A percentile compares a stretch with the other conserved stretches of the same genome.
Evolutionary conservation across 2,888 invertebrate genomes (phyloP).

Genomic region (Tineola bisselliella): DNA sequence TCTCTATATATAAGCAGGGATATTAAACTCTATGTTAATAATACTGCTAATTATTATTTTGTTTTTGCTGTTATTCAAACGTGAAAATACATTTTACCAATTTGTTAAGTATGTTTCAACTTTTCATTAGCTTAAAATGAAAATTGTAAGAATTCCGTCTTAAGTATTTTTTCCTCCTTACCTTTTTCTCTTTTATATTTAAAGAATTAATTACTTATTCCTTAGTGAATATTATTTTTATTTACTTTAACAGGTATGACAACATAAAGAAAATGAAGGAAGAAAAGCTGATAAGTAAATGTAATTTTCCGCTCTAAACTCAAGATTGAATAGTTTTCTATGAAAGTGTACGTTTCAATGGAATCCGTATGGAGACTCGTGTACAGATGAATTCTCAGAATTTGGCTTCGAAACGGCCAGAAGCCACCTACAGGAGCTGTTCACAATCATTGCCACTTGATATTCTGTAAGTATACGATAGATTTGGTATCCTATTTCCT

Average conservation of each 20-base stretch:
- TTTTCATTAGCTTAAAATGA: not conserved
- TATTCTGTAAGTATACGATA: conserved; percentile 51
- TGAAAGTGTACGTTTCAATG: conserved; percentile 29
- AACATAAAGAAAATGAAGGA: not conserved
- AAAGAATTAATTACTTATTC: not conserved
- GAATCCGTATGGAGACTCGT: conserved; percentile 53
- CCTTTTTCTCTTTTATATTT: too few relatives aligned
- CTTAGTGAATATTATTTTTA: not conserved
- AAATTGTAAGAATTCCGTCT: not conserved
- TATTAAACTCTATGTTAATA: too few relatives aligned
- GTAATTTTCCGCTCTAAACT: not conserved
- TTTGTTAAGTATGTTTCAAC: not conserved
- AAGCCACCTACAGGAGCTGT: conserved; percentile 57
- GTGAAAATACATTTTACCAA: not conserved
- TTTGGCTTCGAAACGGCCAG: conserved; percentile 45
- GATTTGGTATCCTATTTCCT: not conserved
- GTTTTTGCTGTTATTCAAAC: not conserved
- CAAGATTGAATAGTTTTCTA: not conserved
- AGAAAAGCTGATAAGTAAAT: not conserved
- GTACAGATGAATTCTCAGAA: conserved; percentile 51
- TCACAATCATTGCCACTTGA: conserved; percentile 62
- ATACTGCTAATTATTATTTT: not conserved
- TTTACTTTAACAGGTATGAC: not conserved
- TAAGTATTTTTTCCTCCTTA: too few relatives aligned
- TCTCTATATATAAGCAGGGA: too few relatives aligned